phyloP scores from a whole-genome alignment of 1,140 invertebrate species.

The Cydia pomonella region DNA sequence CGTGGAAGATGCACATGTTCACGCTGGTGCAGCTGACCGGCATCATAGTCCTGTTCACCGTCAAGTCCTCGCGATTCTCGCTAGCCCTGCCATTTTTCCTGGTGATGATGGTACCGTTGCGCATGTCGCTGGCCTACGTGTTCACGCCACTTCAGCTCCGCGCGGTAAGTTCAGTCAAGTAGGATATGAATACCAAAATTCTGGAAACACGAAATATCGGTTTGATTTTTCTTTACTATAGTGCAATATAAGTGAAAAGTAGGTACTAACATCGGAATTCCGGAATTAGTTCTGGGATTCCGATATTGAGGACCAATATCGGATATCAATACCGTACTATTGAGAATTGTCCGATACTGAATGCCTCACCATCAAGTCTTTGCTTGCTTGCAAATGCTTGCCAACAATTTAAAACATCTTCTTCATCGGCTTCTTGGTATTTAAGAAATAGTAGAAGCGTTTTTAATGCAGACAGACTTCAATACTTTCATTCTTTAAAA shows the following conservation, averaged over 20 bases:
- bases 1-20: conserved; percentile 95
- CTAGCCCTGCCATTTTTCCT: conserved; percentile 96
- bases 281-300: no score
- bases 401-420: no score
- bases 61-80: conserved; percentile 93
- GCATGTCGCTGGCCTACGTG: conserved; percentile 86
- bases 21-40: conserved; percentile 92
- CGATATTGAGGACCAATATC: no score
- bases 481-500: not conserved
- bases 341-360: no score
- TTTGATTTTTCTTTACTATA: no score
- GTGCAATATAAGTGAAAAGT: no score
- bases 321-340: no score
- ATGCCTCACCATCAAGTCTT: no score
- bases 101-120: conserved; percentile 93
- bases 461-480: conserved; percentile 18
- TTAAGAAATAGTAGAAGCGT: not conserved
- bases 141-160: conserved; percentile 91
- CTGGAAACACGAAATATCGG: no score
- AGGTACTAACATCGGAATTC: no score
- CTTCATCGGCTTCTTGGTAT: not conserved
- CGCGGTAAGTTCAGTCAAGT: conserved; percentile 83
- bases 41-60: conserved; percentile 89
- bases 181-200: no score
- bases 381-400: no score